Evolutionary conservation across 2,797 vertebrate genomes (phyloP).

Genomic region (Spheniscus humboldti): DNA sequence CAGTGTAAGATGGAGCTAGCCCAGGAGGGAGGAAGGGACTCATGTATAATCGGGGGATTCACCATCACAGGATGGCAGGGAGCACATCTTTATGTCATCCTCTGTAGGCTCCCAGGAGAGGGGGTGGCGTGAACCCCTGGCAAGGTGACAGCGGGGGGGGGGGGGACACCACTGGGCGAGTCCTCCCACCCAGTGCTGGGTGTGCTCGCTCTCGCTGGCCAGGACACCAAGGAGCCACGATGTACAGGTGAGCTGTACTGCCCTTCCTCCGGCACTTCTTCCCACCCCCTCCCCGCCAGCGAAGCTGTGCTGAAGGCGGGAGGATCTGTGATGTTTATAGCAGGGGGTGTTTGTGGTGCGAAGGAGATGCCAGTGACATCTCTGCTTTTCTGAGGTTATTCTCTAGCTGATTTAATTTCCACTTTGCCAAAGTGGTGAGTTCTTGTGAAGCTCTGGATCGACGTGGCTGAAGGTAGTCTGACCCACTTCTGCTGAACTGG

Average conservation of each 20-base stretch:
- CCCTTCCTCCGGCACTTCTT: neutral
- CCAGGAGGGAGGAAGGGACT: neutral
- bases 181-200: neutral
- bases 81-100: neutral
- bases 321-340: neutral
- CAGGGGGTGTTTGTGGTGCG: neutral
- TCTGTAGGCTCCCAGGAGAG: neutral
- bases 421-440: neutral
- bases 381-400: neutral
- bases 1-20: neutral
- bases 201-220: accelerated
- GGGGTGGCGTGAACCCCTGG: neutral
- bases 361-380: neutral
- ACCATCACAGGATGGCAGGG: neutral
- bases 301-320: accelerated
- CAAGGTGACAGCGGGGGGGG: neutral
- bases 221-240: neutral
- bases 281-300: neutral
- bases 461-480: slow-evolving; percentile 25
- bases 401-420: neutral
- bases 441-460: neutral
- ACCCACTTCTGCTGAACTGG: slow-evolving; percentile 51
- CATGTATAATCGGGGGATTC: neutral
- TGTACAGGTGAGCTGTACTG: neutral
- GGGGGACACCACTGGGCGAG: neutral